Percentiles rank a stretch among this genome's conserved stretches.
phyloP scores from a whole-genome alignment of 2,113 vertebrate species.

The Atlantisia rogersi region DNA sequence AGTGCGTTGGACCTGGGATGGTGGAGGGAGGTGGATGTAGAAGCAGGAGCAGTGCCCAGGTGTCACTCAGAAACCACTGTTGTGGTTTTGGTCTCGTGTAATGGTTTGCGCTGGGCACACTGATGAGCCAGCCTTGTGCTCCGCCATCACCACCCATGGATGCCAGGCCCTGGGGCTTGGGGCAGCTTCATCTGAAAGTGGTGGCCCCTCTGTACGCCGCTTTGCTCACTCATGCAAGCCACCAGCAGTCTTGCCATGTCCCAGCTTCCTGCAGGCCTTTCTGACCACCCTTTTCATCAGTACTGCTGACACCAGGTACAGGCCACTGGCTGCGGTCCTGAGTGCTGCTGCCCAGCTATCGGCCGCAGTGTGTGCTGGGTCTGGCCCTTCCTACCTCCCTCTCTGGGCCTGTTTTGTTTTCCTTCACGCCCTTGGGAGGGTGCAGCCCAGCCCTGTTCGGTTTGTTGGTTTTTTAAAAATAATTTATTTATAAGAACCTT shows the following conservation, averaged over 20 bases:
- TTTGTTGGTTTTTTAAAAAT: not conserved
- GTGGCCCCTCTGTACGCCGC: not conserved
- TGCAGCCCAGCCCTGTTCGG: not conserved
- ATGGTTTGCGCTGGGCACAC: not conserved
- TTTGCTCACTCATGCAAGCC: rapidly evolving
- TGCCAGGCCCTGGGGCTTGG: not conserved
- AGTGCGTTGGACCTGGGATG: not conserved
- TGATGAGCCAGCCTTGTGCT: not conserved
- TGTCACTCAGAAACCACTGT: not conserved
- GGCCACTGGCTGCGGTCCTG: rapidly evolving
- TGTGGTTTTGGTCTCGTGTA: not conserved
- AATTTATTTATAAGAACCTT: not conserved
- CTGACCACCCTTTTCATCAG: not conserved
- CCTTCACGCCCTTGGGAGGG: not conserved
- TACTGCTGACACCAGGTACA: rapidly evolving
- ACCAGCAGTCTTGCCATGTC: not conserved
- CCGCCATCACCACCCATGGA: rapidly evolving
- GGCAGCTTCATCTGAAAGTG: not conserved
- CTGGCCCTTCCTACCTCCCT: not conserved
- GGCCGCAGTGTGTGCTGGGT: rapidly evolving
- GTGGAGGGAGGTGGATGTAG: not conserved
- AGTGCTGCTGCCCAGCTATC: rapidly evolving
- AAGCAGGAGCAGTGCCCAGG: rapidly evolving
- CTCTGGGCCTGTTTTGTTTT: not conserved
- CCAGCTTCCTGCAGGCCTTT: not conserved